Evolutionary conservation across 2,888 invertebrate genomes (phyloP).

Genomic region (Lasiommata megera): DNA sequence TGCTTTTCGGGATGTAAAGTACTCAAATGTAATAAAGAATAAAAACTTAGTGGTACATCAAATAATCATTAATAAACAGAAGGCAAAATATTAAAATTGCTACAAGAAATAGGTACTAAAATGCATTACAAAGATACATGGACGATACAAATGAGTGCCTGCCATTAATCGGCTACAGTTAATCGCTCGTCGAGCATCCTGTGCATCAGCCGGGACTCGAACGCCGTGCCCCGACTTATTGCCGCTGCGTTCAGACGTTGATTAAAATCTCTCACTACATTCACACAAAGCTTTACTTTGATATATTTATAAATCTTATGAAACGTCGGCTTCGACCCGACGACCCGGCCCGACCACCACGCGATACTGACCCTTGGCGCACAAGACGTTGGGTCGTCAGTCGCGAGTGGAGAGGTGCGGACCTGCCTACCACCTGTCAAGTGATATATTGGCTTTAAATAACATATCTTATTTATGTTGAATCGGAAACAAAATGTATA

Average conservation of each 20-base stretch:
- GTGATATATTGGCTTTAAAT: conserved; percentile 81
- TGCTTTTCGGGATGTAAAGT: too few species aligned
- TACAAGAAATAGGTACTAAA: background rate
- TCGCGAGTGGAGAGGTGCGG: conserved; percentile 37
- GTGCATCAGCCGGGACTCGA: conserved; percentile 50
- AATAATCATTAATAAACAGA: background rate
- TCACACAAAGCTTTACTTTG: conserved; percentile 76
- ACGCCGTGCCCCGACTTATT: conserved; percentile 46
- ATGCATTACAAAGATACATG: background rate
- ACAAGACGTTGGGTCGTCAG: conserved; percentile 44
- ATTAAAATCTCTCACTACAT: conserved; percentile 78
- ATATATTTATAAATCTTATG: conserved; percentile 78
- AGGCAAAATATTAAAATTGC: background rate
- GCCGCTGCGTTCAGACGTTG: conserved; percentile 61
- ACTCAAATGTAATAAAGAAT: background rate
- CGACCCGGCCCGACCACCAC: conserved; percentile 40
- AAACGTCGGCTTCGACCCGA: conserved; percentile 60
- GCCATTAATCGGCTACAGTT: conserved; percentile 7
- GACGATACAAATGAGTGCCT: conserved; percentile 4
- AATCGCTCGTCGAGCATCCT: conserved; percentile 38
- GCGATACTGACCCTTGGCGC: conserved; percentile 44
- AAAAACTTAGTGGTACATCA: background rate
- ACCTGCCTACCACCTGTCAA: conserved; percentile 78
- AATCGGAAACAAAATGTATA: conserved; percentile 79
- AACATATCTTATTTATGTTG: conserved; percentile 83